Base-by-base conservation (phyloP, 2,797 vertebrate species). In the Xyrichtys novacula region DNA sequence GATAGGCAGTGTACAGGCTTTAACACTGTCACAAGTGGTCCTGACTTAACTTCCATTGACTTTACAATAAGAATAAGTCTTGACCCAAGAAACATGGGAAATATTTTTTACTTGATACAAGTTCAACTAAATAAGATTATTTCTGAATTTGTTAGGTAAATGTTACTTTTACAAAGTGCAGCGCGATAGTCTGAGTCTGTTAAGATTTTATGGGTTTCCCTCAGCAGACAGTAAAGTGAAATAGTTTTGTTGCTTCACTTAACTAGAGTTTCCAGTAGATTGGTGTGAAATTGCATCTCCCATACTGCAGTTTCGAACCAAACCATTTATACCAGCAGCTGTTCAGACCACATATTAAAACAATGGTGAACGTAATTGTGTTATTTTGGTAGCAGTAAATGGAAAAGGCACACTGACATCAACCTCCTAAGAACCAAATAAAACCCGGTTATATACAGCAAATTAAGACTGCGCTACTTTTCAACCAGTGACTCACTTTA, bases 331-430 rank as follows among this genome's bases (percentile, higher is more conserved):
- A 59, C 39, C 50, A 49, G 34, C 8, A 39, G 5, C 44, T 69
- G 20, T 61, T 53, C 53, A 44, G 23, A 81, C 75, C 74, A 69
- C 74, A 77, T 85, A 58, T 60, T 49, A 54, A 48, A 43, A 29
- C 19, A 42, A 62, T 5, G 2, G 43, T 25, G 60, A 42, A 28
- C 23, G 17, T 78, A 50, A 72, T 60, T 63, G 22, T 57, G 67
- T 56, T 75, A 56, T 81, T 81, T 82, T 20, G 60, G 19, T 11
- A 2, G 56, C 26, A 80, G 73, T 69, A 53, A 68, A 40, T 34
- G 38, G 19, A 32, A 48, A 55, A 64, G 46, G 20, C 39, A 12
- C 54, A 47, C 49, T 28, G 65, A 71, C 62, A 76, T 32, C 26
- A 71, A 47, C 46, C 43, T 40, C 44, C 49, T 49, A 20, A 68